Conservation (phyloP, 2,797 vertebrate genomes). For the Enteromius unitaeniatus region DNA sequence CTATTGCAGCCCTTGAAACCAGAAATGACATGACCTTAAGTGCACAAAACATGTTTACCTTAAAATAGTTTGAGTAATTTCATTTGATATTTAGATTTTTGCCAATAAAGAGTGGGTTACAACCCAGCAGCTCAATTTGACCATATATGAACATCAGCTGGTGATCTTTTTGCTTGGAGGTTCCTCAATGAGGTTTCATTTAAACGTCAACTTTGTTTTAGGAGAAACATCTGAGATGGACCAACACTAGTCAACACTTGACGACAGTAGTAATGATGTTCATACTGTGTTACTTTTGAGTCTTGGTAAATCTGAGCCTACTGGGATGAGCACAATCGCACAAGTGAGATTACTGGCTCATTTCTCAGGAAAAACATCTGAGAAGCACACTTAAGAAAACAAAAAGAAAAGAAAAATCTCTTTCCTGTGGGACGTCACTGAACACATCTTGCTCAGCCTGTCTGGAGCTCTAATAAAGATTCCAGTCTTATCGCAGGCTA, state of each 20-base stretch:
- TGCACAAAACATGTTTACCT: constrained; percentile 56
- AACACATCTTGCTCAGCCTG: constrained; percentile 1
- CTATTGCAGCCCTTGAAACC: constrained; percentile 17
- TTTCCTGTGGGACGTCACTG: neutral
- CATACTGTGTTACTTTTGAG: neutral
- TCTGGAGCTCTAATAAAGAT: constrained; percentile 12
- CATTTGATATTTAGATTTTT: constrained; percentile 29
- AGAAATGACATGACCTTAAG: constrained; percentile 59
- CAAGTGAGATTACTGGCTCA: neutral
- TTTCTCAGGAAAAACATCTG: neutral
- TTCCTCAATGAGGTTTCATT: neutral
- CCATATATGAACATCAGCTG: constrained; percentile 69
- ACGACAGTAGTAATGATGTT: neutral
- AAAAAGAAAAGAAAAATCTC: neutral
- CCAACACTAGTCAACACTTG: neutral
- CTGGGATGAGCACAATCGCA: too few relatives aligned
- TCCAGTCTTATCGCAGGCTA: neutral
- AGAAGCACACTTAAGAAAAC: neutral
- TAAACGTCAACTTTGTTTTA: neutral
- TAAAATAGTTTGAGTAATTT: constrained; percentile 9
- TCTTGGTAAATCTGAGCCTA: neutral
- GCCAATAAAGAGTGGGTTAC: constrained; percentile 50
- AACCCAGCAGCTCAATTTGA: constrained; percentile 69
- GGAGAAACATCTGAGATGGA: neutral
- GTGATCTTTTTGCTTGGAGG: neutral